Evolutionary conservation across 2,113 vertebrate genomes (phyloP), one percentile per base, ranked within the genome.

Genomic region (Saimiri boliviensis): DNA sequence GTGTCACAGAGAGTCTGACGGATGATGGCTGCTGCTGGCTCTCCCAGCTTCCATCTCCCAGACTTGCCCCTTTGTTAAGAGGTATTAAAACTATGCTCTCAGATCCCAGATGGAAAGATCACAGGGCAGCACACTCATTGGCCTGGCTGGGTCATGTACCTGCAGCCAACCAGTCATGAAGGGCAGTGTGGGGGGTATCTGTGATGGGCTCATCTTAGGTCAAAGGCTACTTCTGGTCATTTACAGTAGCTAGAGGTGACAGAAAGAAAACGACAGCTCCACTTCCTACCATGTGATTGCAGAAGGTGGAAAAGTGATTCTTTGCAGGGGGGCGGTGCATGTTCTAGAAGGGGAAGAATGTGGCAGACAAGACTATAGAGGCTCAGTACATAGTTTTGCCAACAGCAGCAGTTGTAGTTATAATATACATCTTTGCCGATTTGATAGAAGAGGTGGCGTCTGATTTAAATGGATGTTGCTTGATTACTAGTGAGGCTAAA

Each of bases 261-360:
- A 10, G 66, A 68, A 56, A 56, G 47, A 54, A 85, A 40, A 27
- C 6, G 20, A 70, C 11, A 21, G 35, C 19, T 6, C n/a, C 42
- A 11, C 8, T 52, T 89, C 23, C 32, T 58, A 0, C 74, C 20
- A 30, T 2, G 0, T 20, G 74, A 21, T 21, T 30, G 49, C 11
- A 19, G 96, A 25, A 27, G 63, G 40, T 2, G 32, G 45, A 19
- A 47, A 30, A 9, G 42, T 12, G 20, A 30, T 0, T 89, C 5
- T 54, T 73, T 47, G 20, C 10, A 21, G 9, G 8, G 42, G 54
- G 56, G 25, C 1, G 5, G 27, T 35, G 6, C 8, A 0, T 49
- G 89, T 86, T 71, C 91, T 10, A 25, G 79, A 73, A 58, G 13
- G 47, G 25, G 13, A 66, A 20, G 21, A 13, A 25, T 1, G 23